Evolutionary conservation across 2,888 invertebrate species (phyloP), one percentile per base, ranked within the genome.

Genomic region (Drosophila aldrichi): DNA sequence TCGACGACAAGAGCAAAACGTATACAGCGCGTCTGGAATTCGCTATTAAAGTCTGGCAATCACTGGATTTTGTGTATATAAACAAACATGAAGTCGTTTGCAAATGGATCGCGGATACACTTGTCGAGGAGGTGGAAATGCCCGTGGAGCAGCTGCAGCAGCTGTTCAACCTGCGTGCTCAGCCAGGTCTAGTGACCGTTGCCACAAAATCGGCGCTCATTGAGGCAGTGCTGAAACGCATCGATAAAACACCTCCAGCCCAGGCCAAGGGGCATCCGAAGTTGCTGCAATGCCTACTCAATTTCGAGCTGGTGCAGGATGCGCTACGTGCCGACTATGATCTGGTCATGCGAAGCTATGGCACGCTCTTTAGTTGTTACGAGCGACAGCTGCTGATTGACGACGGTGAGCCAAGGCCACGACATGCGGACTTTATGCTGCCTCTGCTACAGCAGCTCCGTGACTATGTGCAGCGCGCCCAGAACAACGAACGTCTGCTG

Each of bases 31-130:
- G 90, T 58, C 56, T 93, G 2, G 81, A 82, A 36, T 93, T 93
- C 64, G 92, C 90, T 0, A 79, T 92, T 3, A 92, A 91, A 74
- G 89, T 91, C 10, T 93, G 93, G 92, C 91, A 91, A 67, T 92
- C 93, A 0, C 77, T 90, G 0, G 93, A 93, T 55, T 91, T 93
- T 38, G 75, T 81, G 1, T 74, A 91, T 38, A 59, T 84, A 12
- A 84, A 76, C 40, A 93, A 93, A 82, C 91, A 92, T 57, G 92
- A 93, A 69, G 76, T 89, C 7, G 74, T 92, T 7, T 69, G 92
- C 3, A 65, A 85, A 20, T 93, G 93, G 92, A 74, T 93, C 10
- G 63, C 61, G 2, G 32, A 64, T 0, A 63, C 74, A 2, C 25
- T 82, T 4, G 64, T 7, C 55, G 25, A 14, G 2, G 12, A 32